phyloP scores from a whole-genome alignment of 2,797 vertebrate species.

The Acanthiza pusilla region DNA sequence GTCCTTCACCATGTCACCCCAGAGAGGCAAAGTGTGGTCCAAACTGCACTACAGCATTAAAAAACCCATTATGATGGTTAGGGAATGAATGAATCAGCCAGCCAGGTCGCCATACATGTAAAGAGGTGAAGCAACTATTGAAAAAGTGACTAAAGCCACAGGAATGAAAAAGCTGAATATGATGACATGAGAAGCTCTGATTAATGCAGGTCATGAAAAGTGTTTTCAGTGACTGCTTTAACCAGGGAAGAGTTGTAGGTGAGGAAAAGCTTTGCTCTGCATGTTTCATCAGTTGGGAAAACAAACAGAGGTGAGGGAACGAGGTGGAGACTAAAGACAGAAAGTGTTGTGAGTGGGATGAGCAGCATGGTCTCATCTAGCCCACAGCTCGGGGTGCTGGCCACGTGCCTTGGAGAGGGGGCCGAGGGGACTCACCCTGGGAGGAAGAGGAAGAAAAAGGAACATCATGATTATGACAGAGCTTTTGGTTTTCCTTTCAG shows the following conservation, averaged over 20 bases:
- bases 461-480: not conserved
- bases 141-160: not conserved
- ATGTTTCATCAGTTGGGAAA: not conserved
- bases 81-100: not conserved
- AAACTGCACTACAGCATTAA: not conserved
- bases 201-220: not conserved
- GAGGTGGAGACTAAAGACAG: not conserved
- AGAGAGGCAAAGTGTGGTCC: not conserved
- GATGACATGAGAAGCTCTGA: not conserved
- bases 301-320: not conserved
- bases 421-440: not conserved
- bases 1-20: not conserved
- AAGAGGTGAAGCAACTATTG: not conserved
- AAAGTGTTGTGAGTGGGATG: not conserved
- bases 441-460: not conserved
- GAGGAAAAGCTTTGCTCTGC: not conserved
- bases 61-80: not conserved
- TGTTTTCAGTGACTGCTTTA: not conserved
- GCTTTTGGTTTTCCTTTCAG: not conserved
- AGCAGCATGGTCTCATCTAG: not conserved
- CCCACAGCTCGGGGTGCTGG: not conserved
- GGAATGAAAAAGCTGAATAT: not conserved
- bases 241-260: not conserved
- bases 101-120: fast-evolving
- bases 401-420: not conserved